A percentile compares a stretch with the other conserved stretches of the same genome.
Conservation (phyloP, 2,888 invertebrate species). For the Heterodera filipjevi region DNA sequence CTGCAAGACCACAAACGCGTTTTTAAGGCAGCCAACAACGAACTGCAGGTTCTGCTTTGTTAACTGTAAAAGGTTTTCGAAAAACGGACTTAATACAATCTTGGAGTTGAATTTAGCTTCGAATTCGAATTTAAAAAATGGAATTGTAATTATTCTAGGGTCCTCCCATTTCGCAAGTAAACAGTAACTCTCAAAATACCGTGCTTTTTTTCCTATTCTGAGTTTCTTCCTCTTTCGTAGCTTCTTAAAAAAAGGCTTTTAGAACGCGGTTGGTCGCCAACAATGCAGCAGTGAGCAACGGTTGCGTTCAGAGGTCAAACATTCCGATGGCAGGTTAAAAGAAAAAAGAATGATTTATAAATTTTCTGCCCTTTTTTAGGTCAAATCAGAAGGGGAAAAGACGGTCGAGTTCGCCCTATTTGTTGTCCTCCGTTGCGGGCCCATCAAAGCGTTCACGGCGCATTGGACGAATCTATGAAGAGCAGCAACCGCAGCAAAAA, state of each 20-base stretch:
- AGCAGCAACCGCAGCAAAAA: not conserved
- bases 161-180: too few species aligned
- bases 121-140: not conserved
- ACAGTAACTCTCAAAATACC: too few species aligned
- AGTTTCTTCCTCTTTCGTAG: not conserved
- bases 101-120: not conserved
- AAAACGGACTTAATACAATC: not conserved
- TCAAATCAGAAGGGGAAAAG: not conserved
- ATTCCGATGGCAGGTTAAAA: not conserved
- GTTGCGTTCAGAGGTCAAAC: too few species aligned
- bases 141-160: too few species aligned
- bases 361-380: not conserved
- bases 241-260: not conserved
- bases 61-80: not conserved
- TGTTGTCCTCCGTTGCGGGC: not conserved
- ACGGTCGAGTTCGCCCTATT: not conserved
- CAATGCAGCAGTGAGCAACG: not conserved
- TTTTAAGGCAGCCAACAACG: slow-evolving; percentile 4
- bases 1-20: slow-evolving; percentile 3
- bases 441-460: slow-evolving; percentile 11
- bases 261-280: not conserved
- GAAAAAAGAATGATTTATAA: too few species aligned
- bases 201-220: not conserved
- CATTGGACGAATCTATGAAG: not conserved
- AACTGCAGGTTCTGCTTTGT: slow-evolving; percentile 21